These are phyloP conservation scores for Notospermus geniculatus DNA, from an alignment of 1,140 invertebrate genomes.

Conservation along the genomic window DNA sequence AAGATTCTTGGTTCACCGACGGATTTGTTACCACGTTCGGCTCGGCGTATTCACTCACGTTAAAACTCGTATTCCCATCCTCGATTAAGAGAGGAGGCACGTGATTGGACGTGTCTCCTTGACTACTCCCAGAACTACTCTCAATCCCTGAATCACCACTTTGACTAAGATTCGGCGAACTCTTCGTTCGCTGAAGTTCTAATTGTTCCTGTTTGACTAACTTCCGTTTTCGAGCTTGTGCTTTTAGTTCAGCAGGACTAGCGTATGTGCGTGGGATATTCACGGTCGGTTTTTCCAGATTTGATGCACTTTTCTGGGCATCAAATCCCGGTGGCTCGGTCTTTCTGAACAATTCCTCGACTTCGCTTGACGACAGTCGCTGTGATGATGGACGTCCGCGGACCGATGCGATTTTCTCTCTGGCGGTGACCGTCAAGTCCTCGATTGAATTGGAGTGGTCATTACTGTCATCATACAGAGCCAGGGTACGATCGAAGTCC, in stretches of 20 bases:
- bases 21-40: too few species aligned
- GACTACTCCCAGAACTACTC: constrained; percentile 25
- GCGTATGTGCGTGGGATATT: constrained; percentile 21
- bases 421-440: constrained; percentile 18
- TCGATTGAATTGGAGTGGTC: constrained; percentile 10
- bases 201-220: constrained; percentile 13
- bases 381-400: constrained; percentile 41
- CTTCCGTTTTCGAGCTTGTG: constrained; percentile 35
- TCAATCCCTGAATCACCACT: constrained; percentile 24
- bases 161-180: constrained; percentile 40
- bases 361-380: constrained; percentile 40
- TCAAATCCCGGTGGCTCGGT: constrained; percentile 21
- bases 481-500: constrained; percentile 42
- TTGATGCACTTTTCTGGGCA: constrained; percentile 17
- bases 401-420: constrained; percentile 48
- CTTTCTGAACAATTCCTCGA: constrained; percentile 2
- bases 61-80: too few species aligned
- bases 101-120: neutral
- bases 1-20: too few species aligned
- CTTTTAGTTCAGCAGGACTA: constrained; percentile 39
- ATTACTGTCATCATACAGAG: constrained; percentile 33
- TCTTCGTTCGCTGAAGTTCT: constrained; percentile 38
- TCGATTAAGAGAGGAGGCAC: too few species aligned
- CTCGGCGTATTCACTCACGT: too few species aligned
- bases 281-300: neutral